Evolutionary conservation across 2,888 invertebrate species (phyloP).

Genomic region (Drosophila setosimentum): DNA sequence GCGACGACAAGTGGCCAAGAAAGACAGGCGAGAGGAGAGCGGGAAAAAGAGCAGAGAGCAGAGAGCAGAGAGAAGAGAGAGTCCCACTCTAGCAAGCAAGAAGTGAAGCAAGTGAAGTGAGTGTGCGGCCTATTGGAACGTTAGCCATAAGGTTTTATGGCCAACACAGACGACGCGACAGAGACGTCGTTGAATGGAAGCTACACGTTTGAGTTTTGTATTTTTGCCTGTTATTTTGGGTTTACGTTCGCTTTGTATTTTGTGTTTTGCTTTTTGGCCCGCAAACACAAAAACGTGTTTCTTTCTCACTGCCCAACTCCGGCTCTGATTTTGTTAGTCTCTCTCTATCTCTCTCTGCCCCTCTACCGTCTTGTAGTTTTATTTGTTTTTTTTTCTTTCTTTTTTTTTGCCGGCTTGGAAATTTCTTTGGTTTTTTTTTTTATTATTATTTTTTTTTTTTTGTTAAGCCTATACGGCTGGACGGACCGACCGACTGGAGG

Average conservation of each 20-base stretch:
- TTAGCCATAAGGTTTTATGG: constrained; percentile 78
- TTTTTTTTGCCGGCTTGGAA: constrained; percentile 66
- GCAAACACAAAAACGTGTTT: constrained; percentile 80
- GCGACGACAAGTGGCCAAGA: constrained; percentile 66
- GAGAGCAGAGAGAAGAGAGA: background rate
- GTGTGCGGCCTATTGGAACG: constrained; percentile 76
- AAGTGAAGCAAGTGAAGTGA: constrained; percentile 9
- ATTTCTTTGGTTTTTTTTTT: constrained; percentile 48
- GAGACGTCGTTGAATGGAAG: constrained; percentile 41
- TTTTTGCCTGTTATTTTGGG: constrained; percentile 32
- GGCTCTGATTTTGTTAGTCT: constrained; percentile 18
- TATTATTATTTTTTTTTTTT: constrained; percentile 17
- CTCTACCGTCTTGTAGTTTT: constrained; percentile 13
- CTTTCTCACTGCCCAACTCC: constrained; percentile 49
- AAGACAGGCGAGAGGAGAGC: background rate
- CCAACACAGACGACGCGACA: constrained; percentile 46
- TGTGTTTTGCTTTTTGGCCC: constrained; percentile 50
- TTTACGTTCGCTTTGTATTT: constrained; percentile 27
- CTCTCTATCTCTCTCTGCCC: background rate
- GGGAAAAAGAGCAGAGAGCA: background rate
- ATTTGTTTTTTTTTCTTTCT: constrained; percentile 19
- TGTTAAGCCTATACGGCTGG: constrained; percentile 37
- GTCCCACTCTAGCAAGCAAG: background rate
- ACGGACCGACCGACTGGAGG: constrained; percentile 17
- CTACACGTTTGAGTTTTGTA: constrained; percentile 46